Conservation (phyloP, 1,140 invertebrate species). For the Ceratitis capitata region DNA sequence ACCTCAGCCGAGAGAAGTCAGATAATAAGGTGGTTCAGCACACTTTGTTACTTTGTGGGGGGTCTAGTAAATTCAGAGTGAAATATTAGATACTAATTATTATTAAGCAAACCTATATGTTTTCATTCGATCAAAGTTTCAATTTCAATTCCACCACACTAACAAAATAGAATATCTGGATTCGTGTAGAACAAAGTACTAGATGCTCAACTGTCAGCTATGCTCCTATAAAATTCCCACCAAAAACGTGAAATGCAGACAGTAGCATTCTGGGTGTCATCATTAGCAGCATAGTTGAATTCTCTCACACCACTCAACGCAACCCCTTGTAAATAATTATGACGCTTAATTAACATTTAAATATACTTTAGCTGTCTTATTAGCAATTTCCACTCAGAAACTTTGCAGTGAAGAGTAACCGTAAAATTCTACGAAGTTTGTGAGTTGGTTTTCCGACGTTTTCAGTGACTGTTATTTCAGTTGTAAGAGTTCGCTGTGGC, state of each 20-base stretch:
- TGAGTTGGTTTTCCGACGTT: background rate
- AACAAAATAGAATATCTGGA: no score
- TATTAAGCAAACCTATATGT: no score
- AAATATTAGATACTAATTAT: no score
- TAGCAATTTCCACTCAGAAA: background rate
- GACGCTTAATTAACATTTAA: slow-evolving; percentile 24
- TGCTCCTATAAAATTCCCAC: background rate
- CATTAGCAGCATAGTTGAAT: background rate
- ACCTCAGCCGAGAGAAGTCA: no score
- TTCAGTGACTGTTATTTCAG: background rate
- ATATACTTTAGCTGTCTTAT: background rate
- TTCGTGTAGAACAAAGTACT: no score
- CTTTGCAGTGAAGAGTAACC: background rate
- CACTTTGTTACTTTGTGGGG: no score
- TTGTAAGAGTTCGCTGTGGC: background rate
- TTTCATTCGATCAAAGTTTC: no score
- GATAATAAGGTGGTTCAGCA: no score
- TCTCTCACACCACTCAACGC: background rate
- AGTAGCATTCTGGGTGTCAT: background rate
- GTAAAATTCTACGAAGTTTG: background rate
- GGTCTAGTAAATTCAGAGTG: no score
- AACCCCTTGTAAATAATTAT: background rate
- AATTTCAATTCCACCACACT: no score
- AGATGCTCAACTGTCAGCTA: background rate
- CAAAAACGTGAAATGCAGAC: background rate